These are phyloP conservation scores for Eubucco bourcierii DNA, from an alignment of 2,113 vertebrate species.

Conservation along the genomic window DNA sequence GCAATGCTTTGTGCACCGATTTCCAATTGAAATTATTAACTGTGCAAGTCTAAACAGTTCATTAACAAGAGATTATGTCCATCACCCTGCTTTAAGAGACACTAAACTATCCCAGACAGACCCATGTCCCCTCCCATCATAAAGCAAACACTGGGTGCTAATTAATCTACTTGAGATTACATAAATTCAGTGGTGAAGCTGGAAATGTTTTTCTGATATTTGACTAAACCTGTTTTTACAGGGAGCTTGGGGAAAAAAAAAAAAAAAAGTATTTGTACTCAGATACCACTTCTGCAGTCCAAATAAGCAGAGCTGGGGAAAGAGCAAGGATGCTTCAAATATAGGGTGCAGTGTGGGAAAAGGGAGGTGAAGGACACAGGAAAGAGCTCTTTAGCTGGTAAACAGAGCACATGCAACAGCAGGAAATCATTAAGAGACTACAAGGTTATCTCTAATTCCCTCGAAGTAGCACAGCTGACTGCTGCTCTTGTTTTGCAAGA, in stretches of 20 bases:
- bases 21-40: neutral
- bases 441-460: constrained; percentile 27
- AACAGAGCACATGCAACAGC: constrained; percentile 25
- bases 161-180: constrained; percentile 1
- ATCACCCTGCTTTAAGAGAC: constrained; percentile 3
- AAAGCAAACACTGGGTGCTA: constrained; percentile 2
- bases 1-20: neutral
- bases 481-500: constrained; percentile 2
- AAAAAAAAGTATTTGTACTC: neutral
- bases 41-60: neutral
- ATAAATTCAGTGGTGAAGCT: neutral
- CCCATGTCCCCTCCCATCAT: neutral
- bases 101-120: neutral
- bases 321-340: constrained; percentile 1
- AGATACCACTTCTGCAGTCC: neutral
- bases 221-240: neutral
- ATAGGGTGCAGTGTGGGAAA: constrained; percentile 10
- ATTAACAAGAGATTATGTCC: neutral
- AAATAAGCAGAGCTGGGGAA: neutral
- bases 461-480: neutral
- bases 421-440: constrained; percentile 34
- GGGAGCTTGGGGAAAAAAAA: neutral
- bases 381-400: constrained; percentile 47
- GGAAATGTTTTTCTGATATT: neutral
- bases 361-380: constrained; percentile 34